Evolutionary conservation across 1,140 invertebrate species (phyloP).

Genomic region (Pogonomyrmex californicus): DNA sequence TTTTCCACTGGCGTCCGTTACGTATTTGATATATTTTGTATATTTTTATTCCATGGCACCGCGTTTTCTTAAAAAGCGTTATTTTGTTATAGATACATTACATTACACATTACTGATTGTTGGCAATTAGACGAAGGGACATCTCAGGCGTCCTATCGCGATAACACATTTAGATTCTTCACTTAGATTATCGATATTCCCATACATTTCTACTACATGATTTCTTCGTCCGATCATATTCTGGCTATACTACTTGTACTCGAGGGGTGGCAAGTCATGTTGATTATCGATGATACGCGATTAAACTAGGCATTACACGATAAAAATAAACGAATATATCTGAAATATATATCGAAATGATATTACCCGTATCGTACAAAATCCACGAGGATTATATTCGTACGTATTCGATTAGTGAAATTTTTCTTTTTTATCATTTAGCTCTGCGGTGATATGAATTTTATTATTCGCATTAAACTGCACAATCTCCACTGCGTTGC

Average conservation of each 20-base stretch:
- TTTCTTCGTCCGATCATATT: neutral
- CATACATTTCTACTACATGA: neutral
- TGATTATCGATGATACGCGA: neutral
- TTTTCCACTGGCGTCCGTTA: neutral
- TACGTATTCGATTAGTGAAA: neutral
- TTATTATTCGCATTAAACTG: slow-evolving; percentile 11
- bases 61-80: neutral
- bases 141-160: neutral
- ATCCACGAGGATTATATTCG: neutral
- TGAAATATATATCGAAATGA: neutral
- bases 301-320: neutral
- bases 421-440: neutral
- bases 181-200: neutral
- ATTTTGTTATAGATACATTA: neutral
- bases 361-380: neutral
- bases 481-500: neutral
- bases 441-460: neutral
- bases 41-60: neutral
- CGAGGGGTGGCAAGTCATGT: neutral
- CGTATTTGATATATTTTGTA: neutral
- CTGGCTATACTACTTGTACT: slow-evolving; percentile 28
- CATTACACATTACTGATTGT: neutral
- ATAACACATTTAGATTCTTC: neutral
- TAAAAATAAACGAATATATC: neutral
- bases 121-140: neutral